Evolutionary conservation across 92 coral and sea anemone genomes (phyloP), one percentile per base, ranked within the genome.

Genomic region (Bergia sp.): DNA sequence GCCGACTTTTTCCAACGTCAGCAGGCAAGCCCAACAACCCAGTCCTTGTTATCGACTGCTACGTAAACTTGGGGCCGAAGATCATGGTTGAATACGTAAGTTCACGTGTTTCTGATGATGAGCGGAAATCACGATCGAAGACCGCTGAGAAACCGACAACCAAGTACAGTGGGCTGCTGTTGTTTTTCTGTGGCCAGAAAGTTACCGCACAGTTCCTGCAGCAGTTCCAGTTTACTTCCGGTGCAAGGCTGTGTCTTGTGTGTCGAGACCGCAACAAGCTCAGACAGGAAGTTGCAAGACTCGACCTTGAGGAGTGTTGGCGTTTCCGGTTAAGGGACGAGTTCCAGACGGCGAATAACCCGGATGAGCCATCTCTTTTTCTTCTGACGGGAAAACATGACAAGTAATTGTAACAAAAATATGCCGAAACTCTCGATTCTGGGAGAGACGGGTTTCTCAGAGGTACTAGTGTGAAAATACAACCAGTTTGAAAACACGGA

Each of bases 241-340:
- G 95, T 85, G 98, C 99, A 37, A 96, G 95, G 91, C 93, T 97
- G 10, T 97, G 99, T 76, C 93, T 97, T 77, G 96, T 97, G 81
- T 95, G 98, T 49, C 96, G 92, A 86, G 99, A 97, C 91, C 95
- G 99, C 9, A 97, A 96, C 88, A 91, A 95, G 55, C 94, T 97
- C 76, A 91, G 99, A 91, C 98, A 97, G 91, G 96, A 97, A 82
- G 97, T 97, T 82, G 99, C 93, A 37, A 90, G 98, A 53, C 94
- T 97, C 9, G 99, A 97, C 93, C 96, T 97, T 87, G 99, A 97
- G 90, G 99, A 97, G 49, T 91, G 93, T 79, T 97, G 99, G 99
- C 91, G 99, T 77, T 97, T 97, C 88, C 93, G 98, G 69, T 90
- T 97, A 49, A 88, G 99, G 85, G 99, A 97, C 82, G 99, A 97